Base-by-base conservation (phyloP, 2,113 vertebrate genomes). In the Diphyllodes magnificus region DNA sequence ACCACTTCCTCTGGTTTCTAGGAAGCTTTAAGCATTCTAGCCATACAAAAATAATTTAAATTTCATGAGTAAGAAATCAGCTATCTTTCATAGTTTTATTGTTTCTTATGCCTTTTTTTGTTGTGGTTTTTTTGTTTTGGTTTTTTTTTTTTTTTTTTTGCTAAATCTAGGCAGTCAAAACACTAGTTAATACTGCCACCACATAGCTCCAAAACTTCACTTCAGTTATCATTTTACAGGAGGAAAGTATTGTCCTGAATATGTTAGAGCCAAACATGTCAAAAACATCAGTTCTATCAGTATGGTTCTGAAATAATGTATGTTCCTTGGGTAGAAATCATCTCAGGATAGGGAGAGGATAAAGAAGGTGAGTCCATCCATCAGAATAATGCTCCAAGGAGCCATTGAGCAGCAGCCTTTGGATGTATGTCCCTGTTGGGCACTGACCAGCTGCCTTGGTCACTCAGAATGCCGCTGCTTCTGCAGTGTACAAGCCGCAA, bases 1-100 rank as follows among this genome's bases (percentile, higher is more conserved):
- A 73, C 60, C 31, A 49, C 81, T 96, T 96, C 69, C 69, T 92
- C 70, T 76, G 19, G 42, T 86, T 95, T 82, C 78, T 79, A 90
- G 73, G 79, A 91, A 92, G 37, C n/a, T 95, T 64, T 57, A 90
- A 83, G 45, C 27, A 33, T 68, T 88, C 47, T 31, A 83, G 7
- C 64, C 10, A 18, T 73, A 65, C 16, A 66, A 82, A 93, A 92
- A 84, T 63, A 69, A 86, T 88, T 47, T 85, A 86, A 70, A 47
- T 73, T 77, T 86, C 23, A 49, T 91, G 51, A 92, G 51, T 78
- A 91, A 65, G 49, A 70, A 92, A 68, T 90, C 59, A 78, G 17
- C 0, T 94, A 6, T 53, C n/a, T 88, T 68, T 86, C n/a, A 88
- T 47, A 2, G 0, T 73, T 40, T 64, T 82, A 45, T 69, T 82